These are phyloP conservation scores for Oxygymnocypris stewartii DNA, from an alignment of 2,113 vertebrate genomes.

Conservation along the genomic window DNA sequence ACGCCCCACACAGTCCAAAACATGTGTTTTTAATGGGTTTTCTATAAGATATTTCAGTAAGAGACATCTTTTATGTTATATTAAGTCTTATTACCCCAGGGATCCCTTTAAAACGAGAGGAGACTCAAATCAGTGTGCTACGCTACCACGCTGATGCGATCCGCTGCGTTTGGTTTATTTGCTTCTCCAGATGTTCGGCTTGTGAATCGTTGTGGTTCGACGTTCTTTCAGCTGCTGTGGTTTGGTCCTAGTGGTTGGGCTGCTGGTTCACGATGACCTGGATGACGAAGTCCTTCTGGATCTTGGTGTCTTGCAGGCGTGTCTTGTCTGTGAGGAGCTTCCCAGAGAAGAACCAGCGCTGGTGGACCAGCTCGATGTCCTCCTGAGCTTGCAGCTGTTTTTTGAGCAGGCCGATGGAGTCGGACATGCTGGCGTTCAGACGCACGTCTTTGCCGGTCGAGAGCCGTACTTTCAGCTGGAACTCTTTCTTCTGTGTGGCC, in stretches of 20 bases:
- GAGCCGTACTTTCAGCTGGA: conserved; percentile 85
- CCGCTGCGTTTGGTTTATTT: background rate
- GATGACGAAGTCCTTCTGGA: conserved; percentile 99
- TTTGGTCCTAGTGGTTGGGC: conserved; percentile 67
- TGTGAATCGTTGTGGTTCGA: background rate
- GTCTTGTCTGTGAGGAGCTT: conserved; percentile 96
- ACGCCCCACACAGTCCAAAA: no score
- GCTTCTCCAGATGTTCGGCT: background rate
- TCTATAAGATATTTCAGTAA: no score
- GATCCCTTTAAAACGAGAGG: no score
- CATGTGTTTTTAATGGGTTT: no score
- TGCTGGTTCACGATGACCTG: conserved; percentile 97
- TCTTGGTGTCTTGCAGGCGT: conserved; percentile 95
- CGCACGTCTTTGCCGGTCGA: conserved; percentile 94
- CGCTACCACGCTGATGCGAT: conserved; percentile 10
- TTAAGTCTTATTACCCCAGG: no score
- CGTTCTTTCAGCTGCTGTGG: background rate
- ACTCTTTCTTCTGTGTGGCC: conserved; percentile 82
- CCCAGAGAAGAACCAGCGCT: conserved; percentile 98
- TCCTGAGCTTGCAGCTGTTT: conserved; percentile 92
- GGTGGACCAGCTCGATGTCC: conserved; percentile 85
- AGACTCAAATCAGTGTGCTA: conserved; percentile 47
- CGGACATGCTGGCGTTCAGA: conserved; percentile 90
- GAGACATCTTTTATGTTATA: no score
- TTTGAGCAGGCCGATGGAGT: conserved; percentile 93